Percentiles rank a stretch among this genome's conserved stretches.
These are phyloP conservation scores for Macrostomum lignano DNA, from an alignment of 1,140 invertebrate genomes.

Conservation along the genomic window DNA sequence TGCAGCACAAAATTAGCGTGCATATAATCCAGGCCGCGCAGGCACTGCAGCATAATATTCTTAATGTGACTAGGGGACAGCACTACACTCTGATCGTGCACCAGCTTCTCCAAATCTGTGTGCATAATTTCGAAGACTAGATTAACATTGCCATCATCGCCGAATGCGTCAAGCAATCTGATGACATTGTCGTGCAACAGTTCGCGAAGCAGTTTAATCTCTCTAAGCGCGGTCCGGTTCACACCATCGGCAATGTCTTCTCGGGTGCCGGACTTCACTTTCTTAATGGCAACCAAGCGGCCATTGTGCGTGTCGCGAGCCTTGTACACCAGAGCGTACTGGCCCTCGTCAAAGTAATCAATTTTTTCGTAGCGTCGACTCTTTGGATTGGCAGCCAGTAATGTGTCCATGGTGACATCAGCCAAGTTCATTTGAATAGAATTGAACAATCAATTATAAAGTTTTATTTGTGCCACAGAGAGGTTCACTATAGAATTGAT, in stretches of 20 bases:
- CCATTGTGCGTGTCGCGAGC: slow-evolving; percentile 3
- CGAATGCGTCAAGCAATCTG: slow-evolving; percentile 69
- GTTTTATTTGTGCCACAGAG: no score
- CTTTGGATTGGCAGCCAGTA: not conserved
- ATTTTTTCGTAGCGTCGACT: slow-evolving; percentile 1
- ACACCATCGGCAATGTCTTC: slow-evolving; percentile 85
- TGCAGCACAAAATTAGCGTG: slow-evolving; percentile 88
- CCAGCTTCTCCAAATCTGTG: slow-evolving; percentile 54
- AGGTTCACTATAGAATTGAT: no score
- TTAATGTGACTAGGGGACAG: slow-evolving; percentile 47
- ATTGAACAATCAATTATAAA: not conserved
- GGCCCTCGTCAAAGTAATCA: slow-evolving; percentile 3
- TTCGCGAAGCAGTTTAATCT: slow-evolving; percentile 92
- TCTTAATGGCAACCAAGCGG: slow-evolving; percentile 4
- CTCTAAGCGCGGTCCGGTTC: slow-evolving; percentile 77
- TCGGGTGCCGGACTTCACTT: slow-evolving; percentile 54
- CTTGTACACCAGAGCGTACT: slow-evolving; percentile 4
- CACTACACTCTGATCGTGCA: not conserved
- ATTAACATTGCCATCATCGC: slow-evolving; percentile 86
- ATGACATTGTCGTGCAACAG: slow-evolving; percentile 77
- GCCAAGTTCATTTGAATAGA: not conserved
- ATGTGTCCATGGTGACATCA: slow-evolving; percentile 1
- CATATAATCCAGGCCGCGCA: slow-evolving; percentile 73
- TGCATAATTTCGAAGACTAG: slow-evolving; percentile 99
- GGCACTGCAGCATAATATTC: slow-evolving; percentile 69